phyloP scores from a whole-genome alignment of 2,113 vertebrate species.

The Nanger granti region DNA sequence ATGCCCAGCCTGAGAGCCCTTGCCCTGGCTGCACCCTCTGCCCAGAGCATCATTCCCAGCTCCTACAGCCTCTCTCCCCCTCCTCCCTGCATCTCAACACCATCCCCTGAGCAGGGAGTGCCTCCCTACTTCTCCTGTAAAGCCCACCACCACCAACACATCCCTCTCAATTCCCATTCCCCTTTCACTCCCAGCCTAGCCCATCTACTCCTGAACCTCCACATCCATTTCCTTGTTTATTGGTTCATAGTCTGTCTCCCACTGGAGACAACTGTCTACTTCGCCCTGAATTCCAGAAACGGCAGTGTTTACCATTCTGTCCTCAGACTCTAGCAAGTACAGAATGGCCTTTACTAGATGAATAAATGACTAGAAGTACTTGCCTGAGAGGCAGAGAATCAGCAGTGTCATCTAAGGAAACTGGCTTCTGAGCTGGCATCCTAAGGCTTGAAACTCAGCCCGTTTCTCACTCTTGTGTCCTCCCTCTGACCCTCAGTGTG shows the following conservation, averaged over 20 bases:
- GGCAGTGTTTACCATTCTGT: neutral
- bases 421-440: neutral
- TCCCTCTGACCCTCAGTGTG: neutral
- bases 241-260: neutral
- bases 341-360: too few relatives aligned
- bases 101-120: neutral
- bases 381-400: neutral
- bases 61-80: neutral
- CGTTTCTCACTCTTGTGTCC: rapidly evolving
- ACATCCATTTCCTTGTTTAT: neutral
- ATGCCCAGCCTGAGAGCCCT: rapidly evolving
- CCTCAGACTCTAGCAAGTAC: neutral
- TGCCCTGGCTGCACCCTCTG: neutral
- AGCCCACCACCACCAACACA: neutral
- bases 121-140: rapidly evolving
- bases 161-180: rapidly evolving
- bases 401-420: neutral
- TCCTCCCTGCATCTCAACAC: neutral
- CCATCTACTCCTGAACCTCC: rapidly evolving
- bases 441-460: neutral
- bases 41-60: rapidly evolving
- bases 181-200: rapidly evolving
- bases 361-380: neutral
- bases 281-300: neutral
- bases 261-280: neutral